Base-by-base conservation (phyloP, 2,797 vertebrate species). In the Acestrorhynchus altus region DNA sequence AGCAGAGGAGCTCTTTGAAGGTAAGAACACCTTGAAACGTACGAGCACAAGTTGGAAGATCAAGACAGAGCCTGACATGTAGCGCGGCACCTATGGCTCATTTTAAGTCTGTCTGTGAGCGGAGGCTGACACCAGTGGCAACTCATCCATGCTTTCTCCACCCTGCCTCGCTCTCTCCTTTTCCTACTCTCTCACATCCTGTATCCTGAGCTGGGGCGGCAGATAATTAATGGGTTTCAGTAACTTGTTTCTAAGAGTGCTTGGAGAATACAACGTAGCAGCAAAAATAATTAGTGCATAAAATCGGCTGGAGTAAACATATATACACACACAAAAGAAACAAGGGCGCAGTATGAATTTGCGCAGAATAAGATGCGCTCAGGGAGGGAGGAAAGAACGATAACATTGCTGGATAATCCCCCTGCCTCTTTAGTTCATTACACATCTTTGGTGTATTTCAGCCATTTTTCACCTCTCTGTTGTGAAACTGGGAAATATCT, bases 1-100 rank as follows among this genome's bases (percentile, higher is more conserved):
- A 88, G 87, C 83, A 81, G 82, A 76, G 68, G 16, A 3, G 64
- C 52, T 74, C 85, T 90, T 90, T 92, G 87, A 91, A 90, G 83
- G 79, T 54, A 80, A 73, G 87, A 81, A 86, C 83, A 88, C 88
- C 87, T 88, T 85, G 83, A 89, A 84, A 90, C 76, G 79, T 85
- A 83, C 75, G 79, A 76, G 49, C 8, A 79, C 77, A 86, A 72
- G 31, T 75, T 85, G 83, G 52, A 80, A 88, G 85, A 74, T 83
- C 85, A 84, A 81, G 61, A 57, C 83, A 66, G 83, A 83, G 79
- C 57, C 75, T 85, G 89, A 86, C 86, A 88, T 83, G 81, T 81
- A 74, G 81, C 79, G 63, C 72, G 80, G 82, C 80, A 75, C 63
- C 78, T 87, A 88, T 79, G 80, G 87, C 73, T 82, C 78, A 86